phyloP scores from a whole-genome alignment of 2,888 invertebrate genomes.

The Thereva unica region DNA sequence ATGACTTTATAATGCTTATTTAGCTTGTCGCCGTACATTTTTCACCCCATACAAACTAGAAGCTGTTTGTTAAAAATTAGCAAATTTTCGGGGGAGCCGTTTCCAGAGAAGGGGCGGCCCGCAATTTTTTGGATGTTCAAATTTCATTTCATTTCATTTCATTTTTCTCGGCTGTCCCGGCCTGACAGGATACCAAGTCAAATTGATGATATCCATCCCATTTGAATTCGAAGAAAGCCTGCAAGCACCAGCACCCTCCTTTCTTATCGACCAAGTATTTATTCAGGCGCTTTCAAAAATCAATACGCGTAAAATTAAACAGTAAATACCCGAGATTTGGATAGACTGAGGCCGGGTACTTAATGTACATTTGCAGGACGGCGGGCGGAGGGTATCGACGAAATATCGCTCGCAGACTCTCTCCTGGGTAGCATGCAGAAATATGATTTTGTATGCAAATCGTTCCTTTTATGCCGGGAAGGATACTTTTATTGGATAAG shows the following conservation, averaged over 20 bases:
- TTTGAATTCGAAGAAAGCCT: constrained; percentile 27
- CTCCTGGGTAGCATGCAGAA: constrained; percentile 17
- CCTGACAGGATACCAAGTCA: too few relatives aligned
- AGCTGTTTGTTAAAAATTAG: too few relatives aligned
- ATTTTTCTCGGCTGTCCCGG: too few relatives aligned
- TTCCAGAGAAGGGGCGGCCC: too few relatives aligned
- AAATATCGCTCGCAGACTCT: neutral
- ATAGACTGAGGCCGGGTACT: constrained; percentile 25
- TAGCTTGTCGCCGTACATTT: too few relatives aligned
- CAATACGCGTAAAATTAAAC: constrained; percentile 60
- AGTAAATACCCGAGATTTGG: constrained; percentile 33
- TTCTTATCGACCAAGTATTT: constrained; percentile 49
- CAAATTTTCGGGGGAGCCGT: too few relatives aligned
- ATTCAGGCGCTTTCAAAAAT: constrained; percentile 58
- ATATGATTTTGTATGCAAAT: constrained; percentile 42
- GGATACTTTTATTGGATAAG: constrained; percentile 36
- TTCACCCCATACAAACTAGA: too few relatives aligned
- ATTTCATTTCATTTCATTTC: too few relatives aligned
- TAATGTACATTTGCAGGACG: constrained; percentile 8
- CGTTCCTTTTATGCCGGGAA: constrained; percentile 30
- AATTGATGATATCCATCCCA: constrained; percentile 23
- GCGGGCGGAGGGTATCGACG: constrained; percentile 24
- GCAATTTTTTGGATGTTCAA: too few relatives aligned
- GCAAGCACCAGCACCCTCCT: constrained; percentile 26
- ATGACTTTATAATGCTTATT: too few relatives aligned